phyloP scores from a whole-genome alignment of 2,888 invertebrate genomes.

The Drosophila histrio region DNA sequence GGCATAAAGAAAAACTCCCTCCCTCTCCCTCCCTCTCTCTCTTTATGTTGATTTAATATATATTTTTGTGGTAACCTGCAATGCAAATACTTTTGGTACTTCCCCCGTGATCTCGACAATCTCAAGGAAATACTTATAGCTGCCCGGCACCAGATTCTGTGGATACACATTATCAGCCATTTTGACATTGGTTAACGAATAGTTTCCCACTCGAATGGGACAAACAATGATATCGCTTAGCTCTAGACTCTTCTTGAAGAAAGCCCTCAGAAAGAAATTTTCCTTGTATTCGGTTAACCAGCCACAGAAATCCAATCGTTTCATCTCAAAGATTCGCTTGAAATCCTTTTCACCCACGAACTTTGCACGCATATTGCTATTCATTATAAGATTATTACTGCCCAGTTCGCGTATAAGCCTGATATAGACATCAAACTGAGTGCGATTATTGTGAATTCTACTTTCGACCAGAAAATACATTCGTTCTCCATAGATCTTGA shows the following conservation, averaged over 20 bases:
- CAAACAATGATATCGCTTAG: conserved; percentile 41
- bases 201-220: conserved; percentile 55
- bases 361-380: conserved; percentile 41
- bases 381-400: conserved; percentile 63
- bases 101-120: conserved; percentile 57
- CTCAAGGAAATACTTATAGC: conserved; percentile 60
- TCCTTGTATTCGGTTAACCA: conserved; percentile 45
- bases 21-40: background rate
- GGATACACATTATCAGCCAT: conserved; percentile 40
- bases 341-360: background rate
- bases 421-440: conserved; percentile 42
- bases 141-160: conserved; percentile 31
- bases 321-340: conserved; percentile 40
- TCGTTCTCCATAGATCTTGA: conserved; percentile 40
- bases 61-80: conserved; percentile 59
- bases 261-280: conserved; percentile 30
- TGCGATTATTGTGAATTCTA: conserved; percentile 34
- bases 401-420: conserved; percentile 43
- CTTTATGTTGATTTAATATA: background rate
- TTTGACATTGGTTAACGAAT: conserved; percentile 36
- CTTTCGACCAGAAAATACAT: conserved; percentile 40
- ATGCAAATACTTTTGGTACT: conserved; percentile 60
- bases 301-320: conserved; percentile 54
- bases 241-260: conserved; percentile 45
- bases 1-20: background rate